Conservation (phyloP, 2,113 vertebrate species). For the Seriola aureovittata region DNA sequence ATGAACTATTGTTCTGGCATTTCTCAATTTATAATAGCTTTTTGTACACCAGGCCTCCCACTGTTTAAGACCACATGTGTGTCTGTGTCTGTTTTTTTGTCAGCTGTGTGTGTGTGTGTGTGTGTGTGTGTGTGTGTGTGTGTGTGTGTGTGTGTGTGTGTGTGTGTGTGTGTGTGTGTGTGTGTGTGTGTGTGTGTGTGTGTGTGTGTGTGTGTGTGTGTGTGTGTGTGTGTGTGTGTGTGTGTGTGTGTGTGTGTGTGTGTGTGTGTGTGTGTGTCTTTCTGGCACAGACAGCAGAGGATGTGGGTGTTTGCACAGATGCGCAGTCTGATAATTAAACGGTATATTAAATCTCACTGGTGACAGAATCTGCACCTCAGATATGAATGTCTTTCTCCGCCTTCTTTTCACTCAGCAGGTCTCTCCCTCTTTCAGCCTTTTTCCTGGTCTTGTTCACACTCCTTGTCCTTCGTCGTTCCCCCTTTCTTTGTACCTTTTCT, state of each 20-base stretch:
- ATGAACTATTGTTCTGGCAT: slow-evolving; percentile 31
- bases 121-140: slow-evolving; percentile 37
- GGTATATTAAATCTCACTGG: slow-evolving; percentile 74
- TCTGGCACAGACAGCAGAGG: slow-evolving; percentile 55
- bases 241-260: slow-evolving; percentile 43
- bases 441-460: slow-evolving; percentile 8
- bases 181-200: slow-evolving; percentile 41
- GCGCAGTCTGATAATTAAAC: slow-evolving; percentile 77
- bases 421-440: slow-evolving; percentile 22
- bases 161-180: slow-evolving; percentile 27
- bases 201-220: slow-evolving; percentile 26
- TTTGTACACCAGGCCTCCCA: slow-evolving; percentile 23
- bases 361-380: slow-evolving; percentile 76
- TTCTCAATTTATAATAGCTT: slow-evolving; percentile 27
- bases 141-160: slow-evolving; percentile 45
- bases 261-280: slow-evolving; percentile 39
- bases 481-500: slow-evolving; percentile 23
- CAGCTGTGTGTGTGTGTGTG: slow-evolving; percentile 26
- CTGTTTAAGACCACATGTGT: slow-evolving; percentile 33
- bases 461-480: slow-evolving; percentile 5
- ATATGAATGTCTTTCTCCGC: slow-evolving; percentile 56
- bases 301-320: slow-evolving; percentile 83
- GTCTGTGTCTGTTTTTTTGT: slow-evolving; percentile 10
- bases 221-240: slow-evolving; percentile 44
- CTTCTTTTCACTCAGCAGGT: slow-evolving; percentile 49